Base-by-base conservation (phyloP, 2,888 invertebrate genomes). In the Chrysolina americana region DNA sequence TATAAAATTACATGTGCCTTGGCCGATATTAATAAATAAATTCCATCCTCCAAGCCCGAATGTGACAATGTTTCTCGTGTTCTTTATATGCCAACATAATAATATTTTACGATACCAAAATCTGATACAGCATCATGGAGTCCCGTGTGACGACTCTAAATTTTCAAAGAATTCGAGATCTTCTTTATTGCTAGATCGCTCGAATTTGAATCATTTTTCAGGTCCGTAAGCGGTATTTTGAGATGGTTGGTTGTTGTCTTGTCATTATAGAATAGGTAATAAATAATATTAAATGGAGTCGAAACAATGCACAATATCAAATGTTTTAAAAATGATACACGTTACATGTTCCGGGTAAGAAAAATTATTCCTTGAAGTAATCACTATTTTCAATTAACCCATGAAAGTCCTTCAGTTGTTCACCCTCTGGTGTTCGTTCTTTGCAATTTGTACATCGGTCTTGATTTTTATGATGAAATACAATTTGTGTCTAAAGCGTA, bases 101-200 rank as follows among this genome's bases (percentile, higher is more conserved):
- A 81, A 85, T 85, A 84, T 82, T 83, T 85, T 82, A 83, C 79
- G 76, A 80, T 80, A 80, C 80, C 80, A 78, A 78, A 80, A 80
- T 80, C 79, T 79, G 81, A 82, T 84, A 83, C 84, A 81, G 84
- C 82, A 84, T 83, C 83, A 81, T 81, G 56, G 64, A 79, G 79
- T 81, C 83, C 82, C 70, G 81, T 79, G 81, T 83, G 83, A 83
- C 84, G 83, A 82, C 83, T 81, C 81, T 84, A 83, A 85, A 84
- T 84, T 84, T 84, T 79, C 83, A 68, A 69, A 71, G 65, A 68
- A 70, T 64, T 68, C 66, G 70, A 70, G 77, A 62, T 74, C 48
- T 77, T 73, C 63, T 77, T 75, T 75, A 77, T 75, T 69, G 71
- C 19, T 70, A 71, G 75, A 71, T 66, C 75, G 81, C 72, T 76